Evolutionary conservation across 2,113 vertebrate genomes (phyloP), one percentile per base, ranked within the genome.

Genomic region (Cygnus buccinator): DNA sequence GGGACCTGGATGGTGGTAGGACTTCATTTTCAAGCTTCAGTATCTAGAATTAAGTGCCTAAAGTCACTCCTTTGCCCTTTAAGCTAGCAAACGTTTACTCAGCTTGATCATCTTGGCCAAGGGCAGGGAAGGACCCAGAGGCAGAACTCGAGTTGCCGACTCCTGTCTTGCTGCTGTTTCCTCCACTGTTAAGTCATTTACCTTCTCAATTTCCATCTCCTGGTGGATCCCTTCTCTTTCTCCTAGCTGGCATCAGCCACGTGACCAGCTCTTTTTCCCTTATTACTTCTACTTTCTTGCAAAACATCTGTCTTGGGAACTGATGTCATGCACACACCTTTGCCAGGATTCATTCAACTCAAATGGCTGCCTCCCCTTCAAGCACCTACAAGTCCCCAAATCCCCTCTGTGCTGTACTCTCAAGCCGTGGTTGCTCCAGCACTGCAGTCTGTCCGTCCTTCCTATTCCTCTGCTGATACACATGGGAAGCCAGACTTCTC

Each of bases 401-500:
- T 13, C 0, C 5, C 9, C 81, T 74, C 55, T 7, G 13, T 0
- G 1, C 33, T 7, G 23, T 37, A 21, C 48, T 48, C 54, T 73
- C 39, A 22, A 61, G 67, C 50, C n/a, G 13, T 46, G 55, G 65
- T 14, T 90, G 71, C 44, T 90, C 75, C 33, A 50, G 65, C 68
- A 13, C 0, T 4, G 66, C 26, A 25, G 19, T 0, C 0, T 29
- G 23, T 52, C 76, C 57, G 4, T 44, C 65, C 68, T 63, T 50
- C 6, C 79, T 21, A 14, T 8, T 33, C 44, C 58, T 87, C n/a
- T 25, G 46, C 63, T 7, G 26, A 10, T 21, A 29, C 26, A 9
- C 0, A 0, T 7, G 54, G 48, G 50, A 31, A 90, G 17, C 13
- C 77, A 63, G 19, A 22, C 23, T 61, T 33, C 44, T 62, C 2